These are phyloP conservation scores for Brachyrhaphis roseni DNA, from an alignment of 2,797 vertebrate genomes.

Conservation along the genomic window DNA sequence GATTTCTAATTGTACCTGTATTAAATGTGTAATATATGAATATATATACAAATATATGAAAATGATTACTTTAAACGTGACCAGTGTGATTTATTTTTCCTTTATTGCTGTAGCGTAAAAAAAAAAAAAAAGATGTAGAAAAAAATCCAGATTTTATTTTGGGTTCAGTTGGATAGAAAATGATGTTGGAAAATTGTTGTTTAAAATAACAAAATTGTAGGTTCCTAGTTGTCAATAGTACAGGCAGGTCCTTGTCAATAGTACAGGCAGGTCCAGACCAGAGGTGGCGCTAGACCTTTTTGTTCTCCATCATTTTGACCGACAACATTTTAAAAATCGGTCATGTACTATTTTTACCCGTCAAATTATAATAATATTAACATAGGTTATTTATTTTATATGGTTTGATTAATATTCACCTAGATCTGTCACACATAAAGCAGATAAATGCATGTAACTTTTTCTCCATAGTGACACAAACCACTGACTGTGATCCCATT, in stretches of 20 bases:
- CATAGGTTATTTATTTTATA: too few relatives aligned
- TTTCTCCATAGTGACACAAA: too few relatives aligned
- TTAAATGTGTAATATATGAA: constrained; percentile 90
- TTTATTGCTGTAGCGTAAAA: not conserved
- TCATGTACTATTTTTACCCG: too few relatives aligned
- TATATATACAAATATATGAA: constrained; percentile 87
- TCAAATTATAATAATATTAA: too few relatives aligned
- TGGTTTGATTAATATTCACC: too few relatives aligned
- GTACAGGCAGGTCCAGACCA: not conserved
- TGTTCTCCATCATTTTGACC: too few relatives aligned
- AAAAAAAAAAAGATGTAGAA: not conserved
- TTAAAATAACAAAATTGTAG: not conserved
- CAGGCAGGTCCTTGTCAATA: not conserved
- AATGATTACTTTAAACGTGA: constrained; percentile 70
- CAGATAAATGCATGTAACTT: too few relatives aligned
- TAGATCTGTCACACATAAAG: too few relatives aligned
- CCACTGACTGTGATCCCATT: too few relatives aligned
- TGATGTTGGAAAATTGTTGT: not conserved
- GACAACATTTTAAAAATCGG: too few relatives aligned
- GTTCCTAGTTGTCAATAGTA: not conserved
- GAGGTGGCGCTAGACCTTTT: too few relatives aligned
- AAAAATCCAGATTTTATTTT: not conserved
- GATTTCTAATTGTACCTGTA: constrained; percentile 83
- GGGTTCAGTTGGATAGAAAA: not conserved
- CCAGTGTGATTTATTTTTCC: constrained; percentile 24